Base-by-base conservation (phyloP, 2,888 invertebrate genomes). In the Drosophila ezoana region DNA sequence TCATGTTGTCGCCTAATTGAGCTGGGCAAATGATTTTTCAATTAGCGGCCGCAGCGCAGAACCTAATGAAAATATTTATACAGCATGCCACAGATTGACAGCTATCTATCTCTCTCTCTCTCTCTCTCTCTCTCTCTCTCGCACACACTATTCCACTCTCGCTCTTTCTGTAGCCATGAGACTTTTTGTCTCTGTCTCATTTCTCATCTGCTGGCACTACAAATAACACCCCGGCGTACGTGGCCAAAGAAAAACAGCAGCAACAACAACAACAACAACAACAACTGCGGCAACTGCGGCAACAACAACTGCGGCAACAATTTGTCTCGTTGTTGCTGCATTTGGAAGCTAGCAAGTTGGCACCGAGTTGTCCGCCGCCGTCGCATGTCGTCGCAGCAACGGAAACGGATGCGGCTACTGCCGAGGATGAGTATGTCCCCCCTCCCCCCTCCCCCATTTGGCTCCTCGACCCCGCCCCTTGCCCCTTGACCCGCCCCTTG, bases 11-110 rank as follows among this genome's bases (percentile, higher is more conserved):
- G 64, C 64, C 76, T 79, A 76, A 82, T 81, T 82, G 53, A 81
- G 65, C 40, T 70, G 56, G 61, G 48, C 74, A 79, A 84, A 81
- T 81, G 60, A 75, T 74, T 79, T 82, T 82, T 85, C 85, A 82
- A 85, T 82, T 85, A 85, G 72, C 66, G 69, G 51, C 43, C 28
- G 8, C 33, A 38, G 35, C 33, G 59, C 59, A 62, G 58, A 76
- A 56, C 47, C 40, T 40, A 82, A 74, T 68, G 64, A 82, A 81
- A 78, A 78, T 81, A 83, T 81, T 76, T 74, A 59, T 74, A 62
- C 38, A 70, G 40, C 33, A 11, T 16, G 56, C 37, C 1, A 2
- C 16, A 33, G 44, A 52, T 47, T 64, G 62, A 47, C 52, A 62
- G 47, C 48, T 43, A 16, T 18, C 10, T 35, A 11, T 20, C n/a